Base-by-base conservation (phyloP, 2,797 vertebrate species). In the Melanotaenia nigrans region DNA sequence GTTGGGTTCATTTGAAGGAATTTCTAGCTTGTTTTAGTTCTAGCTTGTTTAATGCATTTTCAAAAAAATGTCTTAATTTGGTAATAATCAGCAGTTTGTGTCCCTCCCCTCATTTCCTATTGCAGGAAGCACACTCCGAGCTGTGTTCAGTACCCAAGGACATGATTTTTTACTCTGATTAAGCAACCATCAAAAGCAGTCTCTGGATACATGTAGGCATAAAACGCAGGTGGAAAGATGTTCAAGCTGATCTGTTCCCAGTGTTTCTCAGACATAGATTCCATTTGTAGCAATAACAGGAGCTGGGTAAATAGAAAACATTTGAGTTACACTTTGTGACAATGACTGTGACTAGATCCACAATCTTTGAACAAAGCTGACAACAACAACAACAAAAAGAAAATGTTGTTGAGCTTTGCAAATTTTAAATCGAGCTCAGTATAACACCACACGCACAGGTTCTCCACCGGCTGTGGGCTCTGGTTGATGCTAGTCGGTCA, bases 91-190 rank as follows among this genome's bases (percentile, higher is more conserved):
- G 47, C 45, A 33, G 42, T 62, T 75, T 68, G 55, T 25, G 25
- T 61, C 61, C 68, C 71, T 68, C 72, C 81, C 72, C 35, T 76
- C 72, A 75, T 82, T 81, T 78, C 65, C 57, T 54, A 69, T 59
- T 7, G 72, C 71, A 72, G 66, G 63, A 85, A 84, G 51, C 2
- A n/a, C 14, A 58, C 42, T 51, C 49, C 28, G 36, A 53, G 63
- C 35, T 56, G 7, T 8, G 11, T 20, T 51, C 0, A 4, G 3
- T 25, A 61, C 20, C 42, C 30, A 13, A 72, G 1, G 28, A 35
- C 32, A 24, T 6, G 3, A 55, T 51, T 68, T 57, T 60, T 14
- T 18, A 7, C 49, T 65, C 32, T 38, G 62, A 61, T 55, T 18
- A 25, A 65, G 35, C 14, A 57, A 16, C 24, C 73, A 14, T 20